Percentiles rank a stretch among this genome's conserved stretches.
Conservation (phyloP, 2,797 vertebrate genomes). For the Huso huso region DNA sequence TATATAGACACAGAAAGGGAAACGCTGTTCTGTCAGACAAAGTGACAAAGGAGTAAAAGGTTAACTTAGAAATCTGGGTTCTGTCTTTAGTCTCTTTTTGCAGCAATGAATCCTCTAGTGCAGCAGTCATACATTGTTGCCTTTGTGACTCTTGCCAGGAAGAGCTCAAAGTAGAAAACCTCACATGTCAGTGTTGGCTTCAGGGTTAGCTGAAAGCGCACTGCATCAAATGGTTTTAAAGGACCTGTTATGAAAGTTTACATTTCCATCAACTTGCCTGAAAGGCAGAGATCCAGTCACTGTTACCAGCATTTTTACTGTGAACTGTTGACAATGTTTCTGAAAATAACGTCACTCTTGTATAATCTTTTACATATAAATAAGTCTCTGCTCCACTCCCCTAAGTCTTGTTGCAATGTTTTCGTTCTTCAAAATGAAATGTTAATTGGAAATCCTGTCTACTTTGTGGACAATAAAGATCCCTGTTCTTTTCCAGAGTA, state of each 20-base stretch:
- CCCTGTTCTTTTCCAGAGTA: too few species aligned
- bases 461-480: too few species aligned
- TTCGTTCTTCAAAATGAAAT: too few species aligned
- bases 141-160: constrained; percentile 26
- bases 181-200: too few species aligned
- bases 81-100: constrained; percentile 13
- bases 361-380: too few species aligned
- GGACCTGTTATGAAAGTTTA: constrained; percentile 24
- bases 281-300: neutral
- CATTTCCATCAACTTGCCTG: constrained; percentile 21
- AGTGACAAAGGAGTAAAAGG: constrained; percentile 18
- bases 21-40: neutral
- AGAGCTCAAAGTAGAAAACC: constrained; percentile 27
- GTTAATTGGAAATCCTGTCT: too few species aligned
- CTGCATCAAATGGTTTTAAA: constrained; percentile 42
- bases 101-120: constrained; percentile 1
- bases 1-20: neutral
- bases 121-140: neutral
- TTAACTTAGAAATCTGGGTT: neutral
- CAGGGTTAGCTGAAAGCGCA: constrained; percentile 38
- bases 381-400: too few species aligned
- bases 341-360: too few species aligned
- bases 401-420: too few species aligned
- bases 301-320: too few species aligned
- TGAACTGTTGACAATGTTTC: too few species aligned